Conservation (phyloP, 2,113 vertebrate species). For the Heliornis fulica region DNA sequence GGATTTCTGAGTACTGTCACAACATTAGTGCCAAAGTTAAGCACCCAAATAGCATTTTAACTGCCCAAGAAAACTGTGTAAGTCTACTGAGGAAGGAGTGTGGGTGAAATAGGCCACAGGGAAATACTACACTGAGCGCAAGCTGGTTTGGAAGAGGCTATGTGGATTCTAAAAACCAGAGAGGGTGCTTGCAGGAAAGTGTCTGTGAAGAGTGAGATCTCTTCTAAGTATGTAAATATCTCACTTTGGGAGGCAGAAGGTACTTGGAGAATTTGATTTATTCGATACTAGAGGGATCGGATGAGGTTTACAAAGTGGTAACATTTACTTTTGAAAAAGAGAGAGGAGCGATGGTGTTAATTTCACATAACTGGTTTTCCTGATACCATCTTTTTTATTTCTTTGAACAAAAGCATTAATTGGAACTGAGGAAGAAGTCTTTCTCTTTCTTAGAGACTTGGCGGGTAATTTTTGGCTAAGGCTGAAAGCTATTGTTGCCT, state of each 20-base stretch:
- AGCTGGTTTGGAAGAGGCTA: neutral
- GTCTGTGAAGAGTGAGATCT: neutral
- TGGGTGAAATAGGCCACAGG: neutral
- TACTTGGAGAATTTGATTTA: neutral
- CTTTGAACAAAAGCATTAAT: constrained; percentile 29
- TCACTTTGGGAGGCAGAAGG: neutral
- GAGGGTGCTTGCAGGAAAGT: neutral
- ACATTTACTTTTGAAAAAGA: neutral
- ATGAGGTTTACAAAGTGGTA: neutral
- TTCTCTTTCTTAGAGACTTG: neutral
- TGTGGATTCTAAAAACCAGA: neutral
- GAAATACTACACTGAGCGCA: neutral
- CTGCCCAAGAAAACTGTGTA: neutral
- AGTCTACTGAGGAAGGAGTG: neutral
- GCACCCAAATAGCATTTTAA: neutral
- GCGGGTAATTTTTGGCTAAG: constrained; percentile 17
- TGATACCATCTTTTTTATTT: neutral
- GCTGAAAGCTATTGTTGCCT: constrained; percentile 38
- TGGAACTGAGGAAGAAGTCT: constrained; percentile 14
- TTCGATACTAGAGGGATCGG: neutral
- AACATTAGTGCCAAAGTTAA: neutral
- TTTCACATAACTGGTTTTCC: neutral
- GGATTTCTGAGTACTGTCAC: neutral
- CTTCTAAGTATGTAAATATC: neutral
- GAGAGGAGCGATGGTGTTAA: neutral